Evolutionary conservation across 2,113 vertebrate genomes (phyloP), one percentile per base, ranked within the genome.

Genomic region (Protobothrops flavoviridis): DNA sequence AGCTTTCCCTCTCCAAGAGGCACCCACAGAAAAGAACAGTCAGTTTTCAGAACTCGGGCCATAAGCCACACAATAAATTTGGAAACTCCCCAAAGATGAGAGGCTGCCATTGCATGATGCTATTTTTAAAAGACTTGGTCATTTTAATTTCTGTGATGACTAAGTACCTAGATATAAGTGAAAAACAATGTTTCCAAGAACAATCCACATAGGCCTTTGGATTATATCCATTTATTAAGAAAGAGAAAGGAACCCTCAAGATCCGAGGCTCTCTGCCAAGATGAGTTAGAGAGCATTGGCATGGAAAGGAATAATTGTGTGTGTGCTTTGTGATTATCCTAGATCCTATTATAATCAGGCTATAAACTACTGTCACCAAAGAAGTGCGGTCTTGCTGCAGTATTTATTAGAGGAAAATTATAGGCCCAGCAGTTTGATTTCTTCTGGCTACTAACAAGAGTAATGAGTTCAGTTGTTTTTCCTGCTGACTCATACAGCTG

Each of bases 361-460:
- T 95, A 91, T 92, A 94, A 96, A 45, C 91, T 45, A 52, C 0
- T 93, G 86, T 94, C 93, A 92, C 93, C 43, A 93, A 89, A 1
- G 89, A 0, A 11, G 90, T 45, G 95, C 87, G 59, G 69, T 48
- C 95, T 90, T 15, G 9, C 45, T 93, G 50, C 53, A 93, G 39
- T 26, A 61, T 61, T 81, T 69, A 81, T 90, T 56, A 33, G 55
- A 48, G 45, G 39, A 33, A 21, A 61, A 43, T 87, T 93, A 33
- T 91, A 94, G 93, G 90, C 87, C 10, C 94, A 57, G 12, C n/a
- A 94, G 85, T 50, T 24, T 45, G 11, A 69, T 3, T 94, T 57
- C 39, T 81, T 93, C 64, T 94, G 85, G 93, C 88, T 95, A 90
- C 69, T 74, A 96, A 94, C 86, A 95, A 94, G 89, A 92, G n/a